Conservation (phyloP, 2,888 invertebrate species). For the Dolichomitus sp. region DNA sequence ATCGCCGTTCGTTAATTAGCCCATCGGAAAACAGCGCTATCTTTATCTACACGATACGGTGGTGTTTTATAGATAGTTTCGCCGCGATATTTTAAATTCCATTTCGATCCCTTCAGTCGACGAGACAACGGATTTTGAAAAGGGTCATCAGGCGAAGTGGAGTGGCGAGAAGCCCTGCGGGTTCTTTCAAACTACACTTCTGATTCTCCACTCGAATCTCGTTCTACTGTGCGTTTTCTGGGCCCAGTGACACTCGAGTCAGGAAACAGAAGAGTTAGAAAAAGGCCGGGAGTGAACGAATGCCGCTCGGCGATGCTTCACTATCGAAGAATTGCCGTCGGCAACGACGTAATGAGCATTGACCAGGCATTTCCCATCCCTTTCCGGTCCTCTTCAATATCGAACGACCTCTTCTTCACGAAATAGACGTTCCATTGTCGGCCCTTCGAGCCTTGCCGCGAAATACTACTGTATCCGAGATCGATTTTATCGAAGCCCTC, state of each 20-base stretch:
- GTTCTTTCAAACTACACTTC: conserved; percentile 49
- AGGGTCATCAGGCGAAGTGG: conserved; percentile 23
- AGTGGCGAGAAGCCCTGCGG: conserved; percentile 50
- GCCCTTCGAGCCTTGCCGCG: neutral
- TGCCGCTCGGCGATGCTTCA: conserved; percentile 26
- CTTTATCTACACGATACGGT: neutral
- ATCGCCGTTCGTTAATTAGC: conserved; percentile 51
- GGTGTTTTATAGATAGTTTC: neutral
- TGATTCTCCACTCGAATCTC: conserved; percentile 51
- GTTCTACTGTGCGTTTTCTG: conserved; percentile 41
- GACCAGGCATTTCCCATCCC: conserved; percentile 57
- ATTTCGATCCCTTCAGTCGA: conserved; percentile 27
- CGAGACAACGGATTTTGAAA: conserved; percentile 45
- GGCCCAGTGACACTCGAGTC: conserved; percentile 47
- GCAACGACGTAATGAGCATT: conserved; percentile 66
- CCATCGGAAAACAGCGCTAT: conserved; percentile 15
- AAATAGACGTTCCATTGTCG: conserved; percentile 32
- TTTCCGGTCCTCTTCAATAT: conserved; percentile 26
- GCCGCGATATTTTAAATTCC: neutral
- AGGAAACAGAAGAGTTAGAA: conserved; percentile 61
- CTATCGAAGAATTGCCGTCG: conserved; percentile 58
- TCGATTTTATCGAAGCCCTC: conserved; percentile 40
- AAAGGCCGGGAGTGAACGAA: conserved; percentile 18
- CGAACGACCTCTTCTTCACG: conserved; percentile 3
- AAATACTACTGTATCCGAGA: conserved; percentile 19